phyloP scores from a whole-genome alignment of 2,113 vertebrate genomes.

The Macaca nemestrina region DNA sequence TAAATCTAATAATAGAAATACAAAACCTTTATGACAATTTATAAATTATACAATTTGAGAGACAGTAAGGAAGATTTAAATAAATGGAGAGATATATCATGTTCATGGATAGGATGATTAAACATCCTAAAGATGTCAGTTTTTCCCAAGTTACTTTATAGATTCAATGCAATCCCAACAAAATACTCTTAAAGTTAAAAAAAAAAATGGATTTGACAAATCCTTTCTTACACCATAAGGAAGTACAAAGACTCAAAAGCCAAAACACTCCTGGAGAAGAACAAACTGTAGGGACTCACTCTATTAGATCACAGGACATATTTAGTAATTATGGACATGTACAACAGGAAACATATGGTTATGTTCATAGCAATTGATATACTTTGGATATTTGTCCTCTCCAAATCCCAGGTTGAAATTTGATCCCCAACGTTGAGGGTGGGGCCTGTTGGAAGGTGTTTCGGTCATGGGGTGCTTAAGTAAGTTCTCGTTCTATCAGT shows the following conservation, averaged over 20 bases:
- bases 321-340: background rate
- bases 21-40: background rate
- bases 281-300: background rate
- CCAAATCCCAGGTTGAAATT: background rate
- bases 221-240: background rate
- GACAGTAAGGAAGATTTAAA: background rate
- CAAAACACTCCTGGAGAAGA: background rate
- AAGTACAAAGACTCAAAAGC: background rate
- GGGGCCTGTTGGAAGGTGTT: background rate
- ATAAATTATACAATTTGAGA: background rate
- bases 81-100: background rate
- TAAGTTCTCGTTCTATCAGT: background rate
- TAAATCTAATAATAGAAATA: background rate
- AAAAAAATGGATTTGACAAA: background rate
- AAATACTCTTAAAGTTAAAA: background rate
- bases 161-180: background rate
- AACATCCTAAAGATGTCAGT: background rate
- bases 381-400: background rate
- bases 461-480: background rate
- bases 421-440: background rate
- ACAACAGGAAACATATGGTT: background rate
- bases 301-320: background rate
- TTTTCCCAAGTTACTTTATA: background rate
- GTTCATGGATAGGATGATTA: background rate
- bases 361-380: background rate